Evolutionary conservation across 2,797 vertebrate genomes (phyloP), one percentile per base, ranked within the genome.

Genomic region (Mormyrus hasselquistii): DNA sequence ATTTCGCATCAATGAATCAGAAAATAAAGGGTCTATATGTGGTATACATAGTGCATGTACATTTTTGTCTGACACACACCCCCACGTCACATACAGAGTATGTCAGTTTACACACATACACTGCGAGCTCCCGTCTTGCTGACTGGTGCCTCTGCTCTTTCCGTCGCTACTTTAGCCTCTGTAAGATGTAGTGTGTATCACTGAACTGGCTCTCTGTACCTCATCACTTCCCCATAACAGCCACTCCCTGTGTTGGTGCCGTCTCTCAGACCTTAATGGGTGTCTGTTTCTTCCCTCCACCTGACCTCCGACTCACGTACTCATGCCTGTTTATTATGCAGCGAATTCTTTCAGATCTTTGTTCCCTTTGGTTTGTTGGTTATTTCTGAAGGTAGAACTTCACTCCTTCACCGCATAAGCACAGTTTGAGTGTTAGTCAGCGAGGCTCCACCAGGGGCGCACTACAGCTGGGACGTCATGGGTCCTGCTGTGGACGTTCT

Each of bases 241-340:
- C 53, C 19, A 8, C 3, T 69, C 2, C 1, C 29, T 50, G 19
- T 38, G 2, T 38, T 47, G 3, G 5, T 44, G 10, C 19, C 4
- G 0, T 7, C 38, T 16, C 16, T 57, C 41, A 65, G 57, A 52
- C 57, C 73, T 52, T 10, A 9, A 22, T 90, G 90, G 88, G 90
- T 50, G 87, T 91, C 91, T 92, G 89, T 34, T 90, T 65, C 92
- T 92, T 93, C 91, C 88, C 76, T 53, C n/a, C 49, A 87, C 92
- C 90, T 90, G 83, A 89, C 47, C 87, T 73, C 88, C 87, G 38
- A 89, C 90, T 86, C 84, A 69, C 90, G 55, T 29, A 9, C 12
- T 52, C 79, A 83, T 49, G 44, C 29, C 69, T 41, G 69, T 76
- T 29, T 34, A 25, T 29, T 9, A 29, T 4, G 62, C 4, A 6